These are phyloP conservation scores for Limnephilus lunatus DNA, from an alignment of 2,888 invertebrate genomes.

Conservation along the genomic window DNA sequence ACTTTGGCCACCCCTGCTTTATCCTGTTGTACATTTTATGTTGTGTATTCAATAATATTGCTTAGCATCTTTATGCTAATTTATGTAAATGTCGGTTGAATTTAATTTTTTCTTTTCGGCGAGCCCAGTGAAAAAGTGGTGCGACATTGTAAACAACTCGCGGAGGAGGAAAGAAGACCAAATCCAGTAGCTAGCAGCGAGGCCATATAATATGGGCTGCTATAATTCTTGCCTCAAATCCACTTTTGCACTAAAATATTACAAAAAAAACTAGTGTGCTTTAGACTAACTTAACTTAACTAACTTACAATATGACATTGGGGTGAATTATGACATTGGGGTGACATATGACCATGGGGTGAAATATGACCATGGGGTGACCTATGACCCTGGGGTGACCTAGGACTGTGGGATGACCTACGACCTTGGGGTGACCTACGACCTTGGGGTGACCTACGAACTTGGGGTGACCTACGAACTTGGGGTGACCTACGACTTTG, in stretches of 20 bases:
- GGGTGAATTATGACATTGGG: too few species aligned
- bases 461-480: too few species aligned
- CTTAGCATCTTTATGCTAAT: constrained; percentile 40
- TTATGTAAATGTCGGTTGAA: constrained; percentile 42
- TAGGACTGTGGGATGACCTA: too few species aligned
- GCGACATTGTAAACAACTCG: constrained; percentile 17
- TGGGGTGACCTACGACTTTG: too few species aligned
- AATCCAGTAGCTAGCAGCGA: not conserved
- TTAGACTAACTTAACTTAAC: too few species aligned
- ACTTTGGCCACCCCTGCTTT: not conserved
- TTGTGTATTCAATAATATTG: constrained; percentile 43
- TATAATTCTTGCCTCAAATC: too few species aligned
- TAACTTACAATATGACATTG: too few species aligned
- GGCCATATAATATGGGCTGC: not conserved
- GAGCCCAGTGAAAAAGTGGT: constrained; percentile 8
- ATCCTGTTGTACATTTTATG: not conserved
- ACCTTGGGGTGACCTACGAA: too few species aligned
- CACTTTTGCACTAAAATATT: not conserved
- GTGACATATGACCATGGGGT: too few species aligned
- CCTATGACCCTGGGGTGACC: too few species aligned
- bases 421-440: too few species aligned
- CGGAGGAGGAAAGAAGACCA: not conserved
- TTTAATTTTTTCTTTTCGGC: constrained; percentile 41
- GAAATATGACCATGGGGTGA: too few species aligned
- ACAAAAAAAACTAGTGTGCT: not conserved